Evolutionary conservation across 53 echinoderm and acorn worm species (phyloP).

Genomic region (Zoroaster sp.): DNA sequence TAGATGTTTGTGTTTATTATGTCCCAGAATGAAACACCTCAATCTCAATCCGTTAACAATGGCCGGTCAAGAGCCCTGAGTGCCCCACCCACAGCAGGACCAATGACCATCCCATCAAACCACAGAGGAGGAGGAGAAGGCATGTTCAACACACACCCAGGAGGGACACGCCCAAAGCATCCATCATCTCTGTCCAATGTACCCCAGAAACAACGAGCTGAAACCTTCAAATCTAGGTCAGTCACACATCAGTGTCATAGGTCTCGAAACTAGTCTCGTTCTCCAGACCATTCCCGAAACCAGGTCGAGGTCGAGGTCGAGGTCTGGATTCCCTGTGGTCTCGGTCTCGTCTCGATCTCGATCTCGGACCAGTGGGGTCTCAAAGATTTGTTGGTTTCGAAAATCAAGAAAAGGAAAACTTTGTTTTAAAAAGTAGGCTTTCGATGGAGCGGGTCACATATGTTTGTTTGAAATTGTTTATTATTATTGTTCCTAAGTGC

Average conservation of each 20-base stretch:
- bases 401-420: no score
- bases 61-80: constrained; percentile 21
- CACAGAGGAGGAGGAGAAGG: not conserved
- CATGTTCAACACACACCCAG: not conserved
- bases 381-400: no score
- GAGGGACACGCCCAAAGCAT: constrained; percentile 52
- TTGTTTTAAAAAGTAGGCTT: no score
- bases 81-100: constrained; percentile 13
- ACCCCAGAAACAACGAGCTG: constrained; percentile 40
- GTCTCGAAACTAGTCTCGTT: no score
- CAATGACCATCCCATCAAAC: constrained; percentile 5
- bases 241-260: no score
- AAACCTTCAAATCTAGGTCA: constrained; percentile 28
- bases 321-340: no score
- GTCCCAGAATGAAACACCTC: not conserved
- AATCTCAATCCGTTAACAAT: not conserved
- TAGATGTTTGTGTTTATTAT: not conserved
- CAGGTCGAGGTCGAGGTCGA: no score
- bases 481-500: not conserved
- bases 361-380: no score
- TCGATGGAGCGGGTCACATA: no score
- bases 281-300: no score
- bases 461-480: not conserved
- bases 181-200: constrained; percentile 32
- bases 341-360: no score